Evolutionary conservation across 64 coral and sea anemone genomes (phyloP).

Genomic region (Montipora foliosa): DNA sequence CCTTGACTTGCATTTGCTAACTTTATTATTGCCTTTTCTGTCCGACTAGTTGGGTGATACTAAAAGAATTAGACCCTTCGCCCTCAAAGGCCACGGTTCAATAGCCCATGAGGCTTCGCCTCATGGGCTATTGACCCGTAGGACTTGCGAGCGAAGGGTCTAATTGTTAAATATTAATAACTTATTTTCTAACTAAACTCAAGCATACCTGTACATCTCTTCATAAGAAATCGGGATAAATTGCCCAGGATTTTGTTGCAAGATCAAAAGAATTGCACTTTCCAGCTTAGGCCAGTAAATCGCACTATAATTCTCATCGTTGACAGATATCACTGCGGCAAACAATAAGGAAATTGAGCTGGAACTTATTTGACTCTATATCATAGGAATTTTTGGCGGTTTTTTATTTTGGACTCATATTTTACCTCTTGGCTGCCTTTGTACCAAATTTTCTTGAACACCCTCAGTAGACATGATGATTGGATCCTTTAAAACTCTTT

Average conservation of each 20-base stretch:
- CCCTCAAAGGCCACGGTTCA: too few relatives aligned
- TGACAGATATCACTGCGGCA: constrained; percentile 72
- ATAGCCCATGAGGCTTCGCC: too few relatives aligned
- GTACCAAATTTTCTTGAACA: constrained; percentile 2
- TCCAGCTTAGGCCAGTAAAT: constrained; percentile 95
- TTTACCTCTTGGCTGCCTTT: constrained; percentile 27
- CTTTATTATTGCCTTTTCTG: too few relatives aligned
- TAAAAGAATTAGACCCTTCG: too few relatives aligned
- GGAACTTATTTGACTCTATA: background rate
- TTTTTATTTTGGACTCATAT: background rate
- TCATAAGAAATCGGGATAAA: constrained; percentile 99
- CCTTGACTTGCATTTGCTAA: too few relatives aligned
- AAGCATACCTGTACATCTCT: constrained; percentile 97
- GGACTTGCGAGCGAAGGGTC: too few relatives aligned
- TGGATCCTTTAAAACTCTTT: background rate
- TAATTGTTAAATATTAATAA: too few relatives aligned
- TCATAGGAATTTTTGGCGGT: background rate
- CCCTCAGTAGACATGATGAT: constrained; percentile 10
- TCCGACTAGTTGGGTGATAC: too few relatives aligned
- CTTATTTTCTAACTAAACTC: too few relatives aligned
- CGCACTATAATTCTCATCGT: constrained; percentile 83
- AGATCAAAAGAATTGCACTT: constrained; percentile 78
- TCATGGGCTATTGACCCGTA: too few relatives aligned
- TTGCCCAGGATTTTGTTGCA: constrained; percentile 95
- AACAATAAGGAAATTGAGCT: background rate